A percentile compares a stretch with the other conserved stretches of the same genome.
These are phyloP conservation scores for Pelobates fuscus DNA, from an alignment of 2,113 vertebrate genomes.

Conservation along the genomic window DNA sequence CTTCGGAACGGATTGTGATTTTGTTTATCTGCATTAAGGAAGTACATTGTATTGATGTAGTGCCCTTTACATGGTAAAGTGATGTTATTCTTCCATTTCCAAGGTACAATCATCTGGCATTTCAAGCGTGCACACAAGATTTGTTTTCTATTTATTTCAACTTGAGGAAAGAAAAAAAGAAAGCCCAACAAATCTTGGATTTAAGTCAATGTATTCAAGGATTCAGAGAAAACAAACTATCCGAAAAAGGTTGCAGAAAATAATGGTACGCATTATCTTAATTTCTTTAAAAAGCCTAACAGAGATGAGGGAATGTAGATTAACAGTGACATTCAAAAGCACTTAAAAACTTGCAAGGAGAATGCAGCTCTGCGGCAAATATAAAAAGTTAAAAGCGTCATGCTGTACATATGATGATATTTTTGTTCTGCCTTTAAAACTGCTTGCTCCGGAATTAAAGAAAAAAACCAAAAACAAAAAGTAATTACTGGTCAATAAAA, in stretches of 20 bases:
- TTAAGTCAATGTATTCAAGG: background rate
- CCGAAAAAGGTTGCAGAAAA: background rate
- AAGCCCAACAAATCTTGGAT: background rate
- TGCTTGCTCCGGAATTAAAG: background rate
- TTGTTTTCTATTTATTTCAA: background rate
- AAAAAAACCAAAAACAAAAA: conserved; percentile 42
- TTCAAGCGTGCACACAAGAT: background rate
- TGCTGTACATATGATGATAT: background rate
- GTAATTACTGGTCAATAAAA: conserved; percentile 55
- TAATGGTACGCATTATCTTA: conserved; percentile 11
- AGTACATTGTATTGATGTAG: too few relatives aligned
- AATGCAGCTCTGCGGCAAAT: background rate
- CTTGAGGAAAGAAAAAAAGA: background rate
- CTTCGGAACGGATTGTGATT: too few relatives aligned
- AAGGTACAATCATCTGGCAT: background rate
- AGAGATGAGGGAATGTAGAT: background rate
- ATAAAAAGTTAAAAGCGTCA: conserved; percentile 2
- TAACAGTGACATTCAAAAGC: conserved; percentile 15
- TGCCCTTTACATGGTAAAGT: too few relatives aligned
- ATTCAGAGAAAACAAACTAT: background rate
- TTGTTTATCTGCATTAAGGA: too few relatives aligned
- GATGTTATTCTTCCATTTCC: too few relatives aligned
- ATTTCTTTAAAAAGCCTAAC: conserved; percentile 4
- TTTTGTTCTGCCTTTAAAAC: background rate
- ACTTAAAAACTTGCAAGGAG: background rate